Conservation (phyloP, 2,797 vertebrate genomes). For the Argentina silus region DNA sequence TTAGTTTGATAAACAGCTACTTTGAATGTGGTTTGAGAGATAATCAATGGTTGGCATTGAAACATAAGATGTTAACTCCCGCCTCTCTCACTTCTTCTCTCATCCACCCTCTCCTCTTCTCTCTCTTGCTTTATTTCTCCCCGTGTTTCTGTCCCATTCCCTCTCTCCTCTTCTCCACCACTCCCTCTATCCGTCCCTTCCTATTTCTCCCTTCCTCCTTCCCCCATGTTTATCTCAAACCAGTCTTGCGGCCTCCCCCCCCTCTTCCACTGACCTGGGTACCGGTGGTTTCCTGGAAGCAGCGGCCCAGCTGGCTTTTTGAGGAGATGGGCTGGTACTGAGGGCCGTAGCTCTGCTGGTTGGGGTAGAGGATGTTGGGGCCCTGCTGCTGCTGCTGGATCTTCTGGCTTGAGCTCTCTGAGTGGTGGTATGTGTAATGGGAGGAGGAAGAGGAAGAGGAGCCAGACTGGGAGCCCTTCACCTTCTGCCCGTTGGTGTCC, state of each 20-base stretch:
- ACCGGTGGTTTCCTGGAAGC: slow-evolving; percentile 94
- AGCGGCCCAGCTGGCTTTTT: slow-evolving; percentile 92
- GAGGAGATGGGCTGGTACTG: slow-evolving; percentile 88
- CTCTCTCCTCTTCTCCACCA: neutral
- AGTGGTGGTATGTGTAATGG: slow-evolving; percentile 85
- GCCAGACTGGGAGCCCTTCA: slow-evolving; percentile 77
- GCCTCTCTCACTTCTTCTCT: neutral
- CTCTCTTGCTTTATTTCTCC: neutral
- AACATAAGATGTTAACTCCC: neutral
- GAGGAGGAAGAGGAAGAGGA: slow-evolving; percentile 66
- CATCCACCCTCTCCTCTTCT: neutral
- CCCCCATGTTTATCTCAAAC: too few relatives aligned
- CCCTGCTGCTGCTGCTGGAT: slow-evolving; percentile 70
- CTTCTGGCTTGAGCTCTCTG: slow-evolving; percentile 83
- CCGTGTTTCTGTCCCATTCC: neutral
- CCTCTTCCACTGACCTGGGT: slow-evolving; percentile 81
- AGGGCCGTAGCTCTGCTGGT: slow-evolving; percentile 85
- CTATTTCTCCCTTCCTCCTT: slow-evolving; percentile 1
- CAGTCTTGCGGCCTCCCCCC: too few relatives aligned
- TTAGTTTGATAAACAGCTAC: slow-evolving; percentile 16
- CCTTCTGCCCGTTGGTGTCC: slow-evolving; percentile 83
- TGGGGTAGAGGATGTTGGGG: slow-evolving; percentile 83
- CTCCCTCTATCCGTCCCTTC: neutral
- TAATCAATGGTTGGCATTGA: neutral
- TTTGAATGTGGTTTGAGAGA: neutral